Percentiles rank a stretch among this genome's conserved stretches.
Evolutionary conservation across 2,797 vertebrate genomes (phyloP).

Genomic region (Hoplostethus mediterraneus): DNA sequence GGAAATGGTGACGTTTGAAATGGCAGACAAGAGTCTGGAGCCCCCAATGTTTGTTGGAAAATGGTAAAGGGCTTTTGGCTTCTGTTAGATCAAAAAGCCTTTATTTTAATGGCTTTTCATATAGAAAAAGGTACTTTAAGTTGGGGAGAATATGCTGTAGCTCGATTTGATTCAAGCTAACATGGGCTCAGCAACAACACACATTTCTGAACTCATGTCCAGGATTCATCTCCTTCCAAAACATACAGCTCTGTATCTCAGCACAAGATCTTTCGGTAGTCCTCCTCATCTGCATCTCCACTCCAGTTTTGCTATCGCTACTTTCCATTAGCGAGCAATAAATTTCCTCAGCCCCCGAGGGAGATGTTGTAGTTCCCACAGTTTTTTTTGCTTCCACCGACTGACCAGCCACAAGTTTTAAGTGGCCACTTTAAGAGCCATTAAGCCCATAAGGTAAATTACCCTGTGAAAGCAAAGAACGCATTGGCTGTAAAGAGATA

Average conservation of each 20-base stretch:
- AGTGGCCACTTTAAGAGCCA: constrained; percentile 16
- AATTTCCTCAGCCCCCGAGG: not conserved
- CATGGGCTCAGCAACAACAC: too few relatives aligned
- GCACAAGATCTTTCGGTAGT: too few relatives aligned
- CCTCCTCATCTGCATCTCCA: not conserved
- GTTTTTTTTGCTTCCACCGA: not conserved
- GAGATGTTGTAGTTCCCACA: constrained; percentile 4
- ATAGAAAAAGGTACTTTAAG: too few relatives aligned
- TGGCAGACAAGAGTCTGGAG: constrained; percentile 19
- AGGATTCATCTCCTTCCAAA: too few relatives aligned
- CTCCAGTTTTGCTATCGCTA: not conserved
- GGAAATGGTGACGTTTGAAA: constrained; percentile 63
- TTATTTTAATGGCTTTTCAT: not conserved
- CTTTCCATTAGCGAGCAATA: constrained; percentile 1
- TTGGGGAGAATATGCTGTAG: too few relatives aligned
- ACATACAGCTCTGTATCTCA: too few relatives aligned
- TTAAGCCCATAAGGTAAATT: constrained; percentile 24
- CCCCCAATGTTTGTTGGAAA: constrained; percentile 33
- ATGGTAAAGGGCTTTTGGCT: not conserved
- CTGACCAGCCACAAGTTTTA: constrained; percentile 8
- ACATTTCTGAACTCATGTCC: too few relatives aligned
- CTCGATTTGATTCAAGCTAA: too few relatives aligned
- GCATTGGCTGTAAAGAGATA: constrained; percentile 15
- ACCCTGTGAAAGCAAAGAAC: constrained; percentile 13
- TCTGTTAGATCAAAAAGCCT: not conserved